Conservation (phyloP, 64 coral and sea anemone species). For the Stichodactyla helianthus region DNA sequence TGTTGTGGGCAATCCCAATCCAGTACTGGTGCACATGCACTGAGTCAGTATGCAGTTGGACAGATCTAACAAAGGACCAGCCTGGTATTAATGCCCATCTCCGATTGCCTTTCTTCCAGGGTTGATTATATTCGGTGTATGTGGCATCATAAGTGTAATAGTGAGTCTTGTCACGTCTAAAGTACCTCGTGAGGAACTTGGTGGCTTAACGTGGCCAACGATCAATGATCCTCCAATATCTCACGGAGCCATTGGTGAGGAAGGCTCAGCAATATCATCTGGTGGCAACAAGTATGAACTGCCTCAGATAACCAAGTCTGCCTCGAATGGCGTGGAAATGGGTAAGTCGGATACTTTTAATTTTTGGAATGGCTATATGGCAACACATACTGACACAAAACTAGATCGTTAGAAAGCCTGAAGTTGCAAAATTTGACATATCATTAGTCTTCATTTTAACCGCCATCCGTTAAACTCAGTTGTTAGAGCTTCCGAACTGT, state of each 20-base stretch:
- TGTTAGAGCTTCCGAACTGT: no score
- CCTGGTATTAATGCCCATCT: background rate
- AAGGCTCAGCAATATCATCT: background rate
- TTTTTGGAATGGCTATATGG: background rate
- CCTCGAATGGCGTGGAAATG: slow-evolving; percentile 2
- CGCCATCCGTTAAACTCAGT: no score
- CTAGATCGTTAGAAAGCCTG: no score
- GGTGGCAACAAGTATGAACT: slow-evolving; percentile 6
- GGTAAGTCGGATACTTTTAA: background rate
- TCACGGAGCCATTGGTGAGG: slow-evolving; percentile 26
- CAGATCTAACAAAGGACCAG: background rate
- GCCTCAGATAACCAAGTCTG: background rate
- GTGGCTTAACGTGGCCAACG: slow-evolving; percentile 86
- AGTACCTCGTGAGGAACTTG: slow-evolving; percentile 84
- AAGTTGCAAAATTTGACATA: no score
- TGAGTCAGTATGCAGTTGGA: no score
- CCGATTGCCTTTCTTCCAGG: slow-evolving; percentile 24
- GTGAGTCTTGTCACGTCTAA: slow-evolving; percentile 70
- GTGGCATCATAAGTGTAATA: slow-evolving; percentile 51
- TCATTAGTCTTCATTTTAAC: no score
- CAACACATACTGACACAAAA: no score
- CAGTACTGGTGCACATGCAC: no score
- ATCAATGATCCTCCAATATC: slow-evolving; percentile 59
- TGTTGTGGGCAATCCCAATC: no score
- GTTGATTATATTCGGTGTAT: slow-evolving; percentile 61